Evolutionary conservation across 2,797 vertebrate genomes (phyloP).

Genomic region (Pangasius sanitwongsei): DNA sequence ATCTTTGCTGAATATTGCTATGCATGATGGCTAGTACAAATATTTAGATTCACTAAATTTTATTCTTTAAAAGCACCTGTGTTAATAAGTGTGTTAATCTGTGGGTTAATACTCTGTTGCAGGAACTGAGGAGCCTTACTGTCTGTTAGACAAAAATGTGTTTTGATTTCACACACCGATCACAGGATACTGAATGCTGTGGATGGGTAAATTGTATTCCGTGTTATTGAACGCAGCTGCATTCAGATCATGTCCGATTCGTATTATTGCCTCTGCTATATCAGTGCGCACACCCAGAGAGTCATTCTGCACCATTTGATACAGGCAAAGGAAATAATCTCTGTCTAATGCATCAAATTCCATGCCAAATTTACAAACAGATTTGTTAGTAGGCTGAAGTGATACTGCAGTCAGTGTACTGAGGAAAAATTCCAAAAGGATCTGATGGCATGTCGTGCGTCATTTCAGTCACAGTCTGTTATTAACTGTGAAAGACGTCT

Average conservation of each 20-base stretch:
- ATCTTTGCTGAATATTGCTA: not conserved
- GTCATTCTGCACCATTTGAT: not conserved
- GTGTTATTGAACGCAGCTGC: not conserved
- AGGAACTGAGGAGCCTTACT: not conserved
- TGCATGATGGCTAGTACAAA: too few species aligned
- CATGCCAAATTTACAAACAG: conserved; percentile 36
- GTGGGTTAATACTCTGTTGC: not conserved
- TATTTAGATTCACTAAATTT: not conserved
- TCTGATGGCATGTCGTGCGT: conserved; percentile 38
- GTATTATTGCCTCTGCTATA: not conserved
- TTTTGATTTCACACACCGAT: not conserved
- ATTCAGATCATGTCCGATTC: conserved; percentile 9
- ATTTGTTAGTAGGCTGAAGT: conserved; percentile 43
- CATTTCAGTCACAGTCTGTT: conserved; percentile 46
- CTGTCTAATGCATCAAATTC: conserved; percentile 19
- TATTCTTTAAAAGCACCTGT: not conserved
- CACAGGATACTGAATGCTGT: not conserved
- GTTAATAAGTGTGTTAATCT: not conserved
- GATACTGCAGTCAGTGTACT: conserved; percentile 32
- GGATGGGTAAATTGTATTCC: not conserved
- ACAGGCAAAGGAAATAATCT: not conserved
- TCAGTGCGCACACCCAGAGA: not conserved
- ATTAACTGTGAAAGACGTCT: conserved; percentile 27
- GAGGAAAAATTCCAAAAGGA: conserved; percentile 8
- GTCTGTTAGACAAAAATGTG: not conserved